Conservation (phyloP, 2,888 invertebrate genomes). For the Hemithea aestivaria region DNA sequence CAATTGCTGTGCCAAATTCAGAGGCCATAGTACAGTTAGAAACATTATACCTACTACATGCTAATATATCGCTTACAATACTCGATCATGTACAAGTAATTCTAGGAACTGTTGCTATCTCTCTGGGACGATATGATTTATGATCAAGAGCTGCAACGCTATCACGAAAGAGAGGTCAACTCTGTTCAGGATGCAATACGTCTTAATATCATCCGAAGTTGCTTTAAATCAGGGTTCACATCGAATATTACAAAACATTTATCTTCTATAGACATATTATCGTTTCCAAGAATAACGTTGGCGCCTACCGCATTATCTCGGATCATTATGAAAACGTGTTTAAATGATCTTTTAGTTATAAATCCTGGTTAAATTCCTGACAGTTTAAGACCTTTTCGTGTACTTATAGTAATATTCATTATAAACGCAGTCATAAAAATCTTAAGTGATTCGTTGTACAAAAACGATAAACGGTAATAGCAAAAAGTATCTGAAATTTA, state of each 20-base stretch:
- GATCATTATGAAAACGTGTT: no score
- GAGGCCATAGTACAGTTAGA: background rate
- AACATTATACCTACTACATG: background rate
- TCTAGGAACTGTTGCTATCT: constrained; percentile 28
- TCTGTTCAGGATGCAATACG: constrained; percentile 56
- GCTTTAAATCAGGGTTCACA: constrained; percentile 24
- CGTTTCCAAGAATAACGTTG: no score
- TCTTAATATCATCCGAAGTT: constrained; percentile 53
- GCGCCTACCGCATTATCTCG: no score
- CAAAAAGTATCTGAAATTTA: no score
- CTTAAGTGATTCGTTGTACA: no score
- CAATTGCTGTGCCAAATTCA: constrained; percentile 12
- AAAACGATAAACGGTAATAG: no score
- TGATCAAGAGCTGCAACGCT: constrained; percentile 40
- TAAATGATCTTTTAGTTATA: no score
- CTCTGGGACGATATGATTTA: constrained; percentile 49
- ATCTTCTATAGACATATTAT: background rate
- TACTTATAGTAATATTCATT: no score
- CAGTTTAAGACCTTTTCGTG: constrained; percentile 8
- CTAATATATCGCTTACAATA: constrained; percentile 7
- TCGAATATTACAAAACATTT: constrained; percentile 10
- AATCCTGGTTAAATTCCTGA: no score
- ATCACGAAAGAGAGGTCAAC: constrained; percentile 51
- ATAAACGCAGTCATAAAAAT: no score
- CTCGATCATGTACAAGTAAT: constrained; percentile 12